A percentile compares a stretch with the other conserved stretches of the same genome.
phyloP scores from a whole-genome alignment of 1,140 invertebrate species.

The Drosophila oshimai region DNA sequence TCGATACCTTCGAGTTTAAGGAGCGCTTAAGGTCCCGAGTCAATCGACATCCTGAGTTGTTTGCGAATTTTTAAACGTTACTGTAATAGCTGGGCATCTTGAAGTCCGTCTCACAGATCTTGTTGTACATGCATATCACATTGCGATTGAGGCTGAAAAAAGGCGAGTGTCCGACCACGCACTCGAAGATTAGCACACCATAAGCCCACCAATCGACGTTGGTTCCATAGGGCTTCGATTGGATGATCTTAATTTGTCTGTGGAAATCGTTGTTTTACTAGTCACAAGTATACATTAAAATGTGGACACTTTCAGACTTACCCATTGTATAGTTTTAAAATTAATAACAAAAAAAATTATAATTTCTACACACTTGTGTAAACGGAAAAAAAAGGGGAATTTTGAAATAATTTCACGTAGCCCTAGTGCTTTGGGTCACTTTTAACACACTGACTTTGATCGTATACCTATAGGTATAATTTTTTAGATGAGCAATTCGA shows the following conservation, averaged over 20 bases:
- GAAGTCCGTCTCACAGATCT: constrained; percentile 90
- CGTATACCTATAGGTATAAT: too few relatives aligned
- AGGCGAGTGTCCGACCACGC: constrained; percentile 92
- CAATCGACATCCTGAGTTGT: constrained; percentile 64
- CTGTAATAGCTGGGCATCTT: constrained; percentile 88
- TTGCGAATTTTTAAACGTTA: constrained; percentile 62
- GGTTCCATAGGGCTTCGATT: constrained; percentile 97
- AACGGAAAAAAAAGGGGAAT: too few relatives aligned
- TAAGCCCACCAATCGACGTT: constrained; percentile 99
- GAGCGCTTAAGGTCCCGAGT: constrained; percentile 39
- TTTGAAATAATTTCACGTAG: background rate
- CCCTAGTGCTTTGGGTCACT: background rate
- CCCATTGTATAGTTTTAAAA: too few relatives aligned
- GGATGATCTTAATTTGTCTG: constrained; percentile 88
- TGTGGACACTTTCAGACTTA: too few relatives aligned
- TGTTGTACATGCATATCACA: constrained; percentile 95
- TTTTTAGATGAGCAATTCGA: constrained; percentile 3
- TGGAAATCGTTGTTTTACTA: background rate
- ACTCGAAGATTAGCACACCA: constrained; percentile 93
- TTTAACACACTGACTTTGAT: background rate
- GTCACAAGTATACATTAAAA: too few relatives aligned
- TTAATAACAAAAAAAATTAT: too few relatives aligned
- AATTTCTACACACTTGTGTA: too few relatives aligned
- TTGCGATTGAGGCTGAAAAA: constrained; percentile 89
- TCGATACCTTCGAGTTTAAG: constrained; percentile 39